Base-by-base conservation (phyloP, 2,113 vertebrate genomes). In the Corydoras sp. region DNA sequence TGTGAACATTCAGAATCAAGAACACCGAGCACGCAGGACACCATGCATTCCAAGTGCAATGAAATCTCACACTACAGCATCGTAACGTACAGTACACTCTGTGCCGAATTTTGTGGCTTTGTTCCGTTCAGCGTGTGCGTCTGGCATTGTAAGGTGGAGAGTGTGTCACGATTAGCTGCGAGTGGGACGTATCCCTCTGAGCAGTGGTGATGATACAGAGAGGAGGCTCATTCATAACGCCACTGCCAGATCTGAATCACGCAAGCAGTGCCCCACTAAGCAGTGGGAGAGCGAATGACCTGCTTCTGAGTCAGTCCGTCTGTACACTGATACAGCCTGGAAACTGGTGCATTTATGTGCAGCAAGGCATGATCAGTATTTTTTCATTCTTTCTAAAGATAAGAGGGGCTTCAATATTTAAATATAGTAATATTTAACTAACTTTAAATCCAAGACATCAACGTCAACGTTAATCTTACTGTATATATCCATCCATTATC, bases 281-380 rank as follows among this genome's bases (percentile, higher is more conserved):
- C 65, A 77, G 71, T 68, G 68, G 71, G 71, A 71, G 78, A 74
- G 62, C 68, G 55, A 59, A 54, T 80, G 75, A 77, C 73, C 79
- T 80, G 69, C 72, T 75, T 75, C 73, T 80, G 76, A 77, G 79
- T 80, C 79, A 80, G 49, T 24, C 14, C 43, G 62, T 11, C 65
- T 61, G 72, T 65, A 65, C 61, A 55, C 69, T 75, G 49, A 71
- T 49, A 73, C 48, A 24, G 18, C 18, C 18, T 24, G 18, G 18
- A 24, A 24, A 24, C 18, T 24, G 18, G 18, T 24, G 18, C 18
- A 24, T 24, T 2, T 24, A 24, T 24, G 18, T 24, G 18, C 1
- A 24, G 1, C 18, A 24, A 24, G 18, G 18, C 18, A 24, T 24
- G 18, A 24, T 24, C 18, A 24, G 18, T 24, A 24, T 24, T 24